Conservation (phyloP, 2,797 vertebrate genomes). For the Crocodylus rhombifer region DNA sequence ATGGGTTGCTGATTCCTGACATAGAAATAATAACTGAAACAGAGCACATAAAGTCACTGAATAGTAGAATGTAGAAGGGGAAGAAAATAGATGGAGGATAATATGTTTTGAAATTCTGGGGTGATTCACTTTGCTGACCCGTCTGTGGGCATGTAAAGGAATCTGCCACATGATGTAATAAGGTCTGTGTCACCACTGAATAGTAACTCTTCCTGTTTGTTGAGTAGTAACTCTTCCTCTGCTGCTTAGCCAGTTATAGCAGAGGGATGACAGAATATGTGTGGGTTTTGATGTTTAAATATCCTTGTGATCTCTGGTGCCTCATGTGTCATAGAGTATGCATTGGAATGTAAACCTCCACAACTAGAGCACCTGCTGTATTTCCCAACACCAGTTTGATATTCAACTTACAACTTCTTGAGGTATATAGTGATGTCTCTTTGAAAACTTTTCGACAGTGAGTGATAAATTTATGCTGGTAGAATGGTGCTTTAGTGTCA, state of each 20-base stretch:
- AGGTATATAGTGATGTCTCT: neutral
- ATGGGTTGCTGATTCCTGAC: too few species aligned
- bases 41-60: neutral
- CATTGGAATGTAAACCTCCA: neutral
- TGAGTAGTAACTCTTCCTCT: neutral
- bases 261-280: neutral
- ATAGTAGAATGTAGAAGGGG: neutral
- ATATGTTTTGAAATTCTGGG: neutral
- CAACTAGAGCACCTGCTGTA: neutral
- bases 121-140: neutral
- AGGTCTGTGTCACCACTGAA: neutral
- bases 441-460: neutral
- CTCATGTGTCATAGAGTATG: neutral
- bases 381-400: neutral
- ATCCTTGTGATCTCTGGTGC: neutral
- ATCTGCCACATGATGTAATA: neutral
- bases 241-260: neutral
- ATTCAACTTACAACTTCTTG: neutral
- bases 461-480: neutral
- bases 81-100: neutral
- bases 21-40: neutral
- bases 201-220: neutral
- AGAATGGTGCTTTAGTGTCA: neutral
- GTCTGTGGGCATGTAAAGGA: neutral
- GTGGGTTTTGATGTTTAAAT: neutral